phyloP scores from a whole-genome alignment of 2,113 vertebrate species.

The Sebastes fasciatus region DNA sequence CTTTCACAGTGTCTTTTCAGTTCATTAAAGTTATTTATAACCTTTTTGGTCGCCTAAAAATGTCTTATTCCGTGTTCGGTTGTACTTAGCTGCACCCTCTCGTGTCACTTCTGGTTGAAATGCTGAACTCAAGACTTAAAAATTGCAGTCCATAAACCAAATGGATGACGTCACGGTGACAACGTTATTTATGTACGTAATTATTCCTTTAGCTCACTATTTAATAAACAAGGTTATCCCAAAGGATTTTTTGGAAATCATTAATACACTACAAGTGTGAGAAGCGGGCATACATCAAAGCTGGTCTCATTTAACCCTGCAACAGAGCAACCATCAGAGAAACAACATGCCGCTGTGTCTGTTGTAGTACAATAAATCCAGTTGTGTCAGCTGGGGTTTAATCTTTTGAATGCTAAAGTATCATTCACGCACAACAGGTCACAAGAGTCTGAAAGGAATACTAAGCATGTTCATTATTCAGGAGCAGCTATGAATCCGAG shows the following conservation, averaged over 20 bases:
- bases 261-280: conserved; percentile 17
- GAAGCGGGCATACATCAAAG: conserved; percentile 1
- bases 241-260: conserved; percentile 23
- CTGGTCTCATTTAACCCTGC: not conserved
- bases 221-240: not conserved
- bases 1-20: no score
- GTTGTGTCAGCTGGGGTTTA: conserved; percentile 17
- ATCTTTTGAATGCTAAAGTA: conserved; percentile 21
- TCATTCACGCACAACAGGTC: conserved; percentile 59
- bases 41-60: no score
- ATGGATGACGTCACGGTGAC: no score
- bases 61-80: no score
- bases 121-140: no score
- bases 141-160: no score
- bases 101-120: no score
- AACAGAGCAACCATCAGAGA: conserved; percentile 13
- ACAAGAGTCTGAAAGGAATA: conserved; percentile 53
- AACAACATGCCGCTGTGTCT: conserved; percentile 3
- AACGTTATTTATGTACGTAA: no score
- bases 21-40: no score
- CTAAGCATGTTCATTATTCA: conserved; percentile 66
- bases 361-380: conserved; percentile 39
- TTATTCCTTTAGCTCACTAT: no score
- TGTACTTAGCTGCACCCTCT: no score
- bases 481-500: conserved; percentile 47